Evolutionary conservation across 2,888 invertebrate genomes (phyloP).

Genomic region (Rotaria macrura): DNA sequence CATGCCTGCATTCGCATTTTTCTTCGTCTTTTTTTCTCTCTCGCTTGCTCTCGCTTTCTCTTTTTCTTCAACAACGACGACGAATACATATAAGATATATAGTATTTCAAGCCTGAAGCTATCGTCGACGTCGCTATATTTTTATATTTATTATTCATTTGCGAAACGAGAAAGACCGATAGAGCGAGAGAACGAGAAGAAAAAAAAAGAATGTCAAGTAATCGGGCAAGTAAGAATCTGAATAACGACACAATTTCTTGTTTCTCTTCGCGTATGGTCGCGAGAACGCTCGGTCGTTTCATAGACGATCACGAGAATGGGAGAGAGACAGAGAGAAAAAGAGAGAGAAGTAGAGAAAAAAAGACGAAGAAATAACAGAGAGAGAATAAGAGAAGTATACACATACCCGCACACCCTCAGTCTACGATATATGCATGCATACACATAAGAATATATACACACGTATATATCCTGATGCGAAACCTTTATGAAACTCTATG

Average conservation of each 20-base stretch:
- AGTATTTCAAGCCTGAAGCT: constrained; percentile 1
- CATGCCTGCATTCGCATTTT: not conserved
- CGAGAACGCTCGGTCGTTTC: not conserved
- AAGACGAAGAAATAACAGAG: not conserved
- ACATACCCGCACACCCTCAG: not conserved
- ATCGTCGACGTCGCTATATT: not conserved
- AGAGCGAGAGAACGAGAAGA: not conserved
- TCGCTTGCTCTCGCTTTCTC: not conserved
- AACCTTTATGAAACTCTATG: not conserved
- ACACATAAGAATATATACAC: not conserved
- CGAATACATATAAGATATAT: not conserved
- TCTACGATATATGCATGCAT: not conserved
- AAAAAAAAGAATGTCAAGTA: constrained; percentile 1
- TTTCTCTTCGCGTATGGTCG: not conserved
- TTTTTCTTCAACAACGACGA: not conserved
- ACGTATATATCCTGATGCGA: not conserved
- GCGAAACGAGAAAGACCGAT: not conserved
- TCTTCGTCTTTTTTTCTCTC: not conserved
- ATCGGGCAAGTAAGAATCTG: not conserved
- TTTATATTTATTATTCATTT: not conserved
- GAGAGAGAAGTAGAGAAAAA: not conserved
- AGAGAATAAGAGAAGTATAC: not conserved
- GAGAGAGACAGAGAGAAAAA: not conserved
- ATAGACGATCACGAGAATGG: not conserved
- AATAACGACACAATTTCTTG: not conserved